These are phyloP conservation scores for Pasiphila rectangulata DNA, from an alignment of 2,888 invertebrate genomes.

Conservation along the genomic window DNA sequence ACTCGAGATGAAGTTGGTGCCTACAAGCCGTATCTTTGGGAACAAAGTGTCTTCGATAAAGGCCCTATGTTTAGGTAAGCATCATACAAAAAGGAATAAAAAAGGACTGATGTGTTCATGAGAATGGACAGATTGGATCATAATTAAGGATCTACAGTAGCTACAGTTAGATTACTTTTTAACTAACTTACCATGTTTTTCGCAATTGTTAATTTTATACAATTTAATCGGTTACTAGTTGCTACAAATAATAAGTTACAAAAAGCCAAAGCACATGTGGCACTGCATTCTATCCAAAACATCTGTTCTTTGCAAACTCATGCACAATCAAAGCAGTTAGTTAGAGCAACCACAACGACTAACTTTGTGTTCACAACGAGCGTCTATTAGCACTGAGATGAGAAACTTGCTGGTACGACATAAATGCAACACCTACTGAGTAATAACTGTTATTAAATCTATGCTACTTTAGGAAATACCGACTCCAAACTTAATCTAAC, in stretches of 20 bases:
- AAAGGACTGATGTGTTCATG: too few species aligned
- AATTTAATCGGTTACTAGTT: too few species aligned
- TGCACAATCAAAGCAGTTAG: constrained; percentile 12
- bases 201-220: too few species aligned
- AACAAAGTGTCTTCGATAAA: constrained; percentile 96
- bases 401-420: constrained; percentile 18
- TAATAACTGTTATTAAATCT: not conserved
- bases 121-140: too few species aligned
- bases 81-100: too few species aligned
- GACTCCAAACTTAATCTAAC: not conserved
- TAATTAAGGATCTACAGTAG: too few species aligned
- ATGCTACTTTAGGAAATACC: too few species aligned
- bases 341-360: constrained; percentile 8
- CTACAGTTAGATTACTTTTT: too few species aligned
- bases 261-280: too few species aligned
- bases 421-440: constrained; percentile 1
- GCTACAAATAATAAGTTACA: too few species aligned
- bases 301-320: constrained; percentile 7
- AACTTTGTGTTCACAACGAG: constrained; percentile 15
- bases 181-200: too few species aligned
- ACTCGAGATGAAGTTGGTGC: constrained; percentile 97
- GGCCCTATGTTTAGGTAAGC: constrained; percentile 93
- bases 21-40: constrained; percentile 97
- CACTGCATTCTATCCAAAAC: constrained; percentile 4
- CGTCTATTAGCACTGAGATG: constrained; percentile 23